These are phyloP conservation scores for Eilema griseolum DNA, from an alignment of 2,888 invertebrate species.

Conservation along the genomic window DNA sequence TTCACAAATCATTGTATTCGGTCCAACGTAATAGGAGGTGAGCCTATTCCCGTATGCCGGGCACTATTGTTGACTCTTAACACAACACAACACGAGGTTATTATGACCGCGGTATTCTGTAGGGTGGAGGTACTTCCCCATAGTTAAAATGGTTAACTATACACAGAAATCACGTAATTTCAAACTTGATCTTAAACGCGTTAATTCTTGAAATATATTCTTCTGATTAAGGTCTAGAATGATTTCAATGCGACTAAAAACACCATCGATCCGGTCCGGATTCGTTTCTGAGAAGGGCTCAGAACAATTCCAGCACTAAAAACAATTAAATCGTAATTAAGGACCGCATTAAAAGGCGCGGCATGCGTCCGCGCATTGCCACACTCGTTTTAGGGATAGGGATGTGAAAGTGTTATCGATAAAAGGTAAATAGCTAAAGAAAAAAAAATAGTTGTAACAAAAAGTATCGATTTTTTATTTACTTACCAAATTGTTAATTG, in stretches of 20 bases:
- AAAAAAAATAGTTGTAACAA: not conserved
- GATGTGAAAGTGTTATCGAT: conserved; percentile 53
- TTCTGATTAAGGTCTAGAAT: conserved; percentile 58
- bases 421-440: not conserved
- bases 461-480: not conserved
- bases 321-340: conserved; percentile 86
- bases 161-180: not conserved
- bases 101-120: too few relatives aligned
- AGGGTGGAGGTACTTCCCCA: too few relatives aligned
- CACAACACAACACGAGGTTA: too few relatives aligned
- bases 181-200: not conserved
- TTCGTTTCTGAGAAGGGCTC: conserved; percentile 70
- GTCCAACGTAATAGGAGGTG: too few relatives aligned
- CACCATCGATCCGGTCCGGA: conserved; percentile 47
- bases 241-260: conserved; percentile 53
- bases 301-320: conserved; percentile 77
- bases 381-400: conserved; percentile 71
- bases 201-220: conserved; percentile 30
- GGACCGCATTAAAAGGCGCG: conserved; percentile 78
- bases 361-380: conserved; percentile 72
- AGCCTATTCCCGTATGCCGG: too few relatives aligned
- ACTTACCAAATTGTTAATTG: not conserved
- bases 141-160: not conserved
- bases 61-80: too few relatives aligned
- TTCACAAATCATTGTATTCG: too few relatives aligned